A percentile compares a stretch with the other conserved stretches of the same genome.
Evolutionary conservation across 2,888 invertebrate species (phyloP).

Genomic region (Sepioteuthis lessoniana): DNA sequence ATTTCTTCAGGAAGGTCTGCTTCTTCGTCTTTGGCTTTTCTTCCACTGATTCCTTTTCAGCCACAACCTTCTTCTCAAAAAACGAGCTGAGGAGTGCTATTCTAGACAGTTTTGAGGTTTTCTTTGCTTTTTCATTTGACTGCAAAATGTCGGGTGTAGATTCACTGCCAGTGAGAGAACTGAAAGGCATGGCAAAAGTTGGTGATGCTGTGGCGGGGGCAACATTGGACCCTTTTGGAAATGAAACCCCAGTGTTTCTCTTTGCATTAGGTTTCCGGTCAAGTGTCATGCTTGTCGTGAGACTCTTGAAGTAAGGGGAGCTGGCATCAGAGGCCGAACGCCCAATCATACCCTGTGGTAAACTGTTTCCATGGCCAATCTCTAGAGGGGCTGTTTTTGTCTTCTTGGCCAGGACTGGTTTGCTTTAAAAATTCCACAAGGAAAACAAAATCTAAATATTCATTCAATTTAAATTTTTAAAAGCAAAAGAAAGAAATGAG

Average conservation of each 20-base stretch:
- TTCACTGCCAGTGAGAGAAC: constrained; percentile 51
- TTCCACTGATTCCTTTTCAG: constrained; percentile 49
- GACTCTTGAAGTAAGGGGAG: constrained; percentile 63
- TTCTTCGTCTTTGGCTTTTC: constrained; percentile 57
- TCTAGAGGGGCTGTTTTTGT: constrained; percentile 67
- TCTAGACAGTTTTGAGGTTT: constrained; percentile 59
- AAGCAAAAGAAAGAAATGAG: neutral
- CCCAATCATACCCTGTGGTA: constrained; percentile 42
- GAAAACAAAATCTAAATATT: constrained; percentile 39
- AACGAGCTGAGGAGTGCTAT: constrained; percentile 70
- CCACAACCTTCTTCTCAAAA: constrained; percentile 68
- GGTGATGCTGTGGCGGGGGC: constrained; percentile 21
- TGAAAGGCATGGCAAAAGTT: constrained; percentile 49
- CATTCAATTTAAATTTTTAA: neutral
- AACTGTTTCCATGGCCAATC: constrained; percentile 39
- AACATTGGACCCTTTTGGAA: constrained; percentile 47
- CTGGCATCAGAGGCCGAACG: constrained; percentile 52
- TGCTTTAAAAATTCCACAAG: constrained; percentile 59
- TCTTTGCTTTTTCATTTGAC: constrained; percentile 50
- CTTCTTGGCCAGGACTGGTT: constrained; percentile 65
- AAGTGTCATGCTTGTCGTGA: constrained; percentile 68
- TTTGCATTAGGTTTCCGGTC: constrained; percentile 58
- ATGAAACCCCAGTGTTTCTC: constrained; percentile 49
- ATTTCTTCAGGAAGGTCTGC: constrained; percentile 51
- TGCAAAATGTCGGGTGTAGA: constrained; percentile 53